Evolutionary conservation across 2,888 invertebrate genomes (phyloP), one percentile per base, ranked within the genome.

Genomic region (Synanthedon myopaeformis): DNA sequence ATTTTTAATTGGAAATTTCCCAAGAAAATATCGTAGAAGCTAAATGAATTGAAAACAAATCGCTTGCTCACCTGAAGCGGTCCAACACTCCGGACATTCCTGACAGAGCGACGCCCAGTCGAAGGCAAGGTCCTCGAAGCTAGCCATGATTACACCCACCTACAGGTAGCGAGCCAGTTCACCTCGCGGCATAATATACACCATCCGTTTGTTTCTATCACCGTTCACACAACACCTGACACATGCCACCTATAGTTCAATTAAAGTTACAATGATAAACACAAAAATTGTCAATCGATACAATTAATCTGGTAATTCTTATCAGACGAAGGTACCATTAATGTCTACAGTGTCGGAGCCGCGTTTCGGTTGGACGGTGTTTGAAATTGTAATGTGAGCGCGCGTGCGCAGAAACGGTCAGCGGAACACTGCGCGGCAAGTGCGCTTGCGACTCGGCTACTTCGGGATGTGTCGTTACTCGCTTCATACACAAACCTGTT

Each of bases 81-180:
- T 90, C 91, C 91, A 91, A 75, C 89, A 89, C 63, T 90, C 89
- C 23, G 89, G 82, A 60, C 89, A 89, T 60, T 90, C 90, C 77
- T 90, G 89, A 71, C 90, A 89, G 55, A 92, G 85, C 73, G 89
- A 81, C 62, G 87, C 86, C 92, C 92, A 92, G 74, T 92, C 92
- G 72, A 88, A 86, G 69, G 90, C 83, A 64, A 92, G 86, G 70
- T 92, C 91, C 67, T 89, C 84, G 74, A 89, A 90, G 74, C 89
- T 90, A 67, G 92, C 91, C 92, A 92, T 92, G 61, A 63, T 65
- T 61, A 49, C 35, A 49, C 49, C 49, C 45, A 45, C 45, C 19
- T 49, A 49, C 49, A 49, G 14, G 17, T 49, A 49, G 61, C 60
- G 58, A 58, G 62, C 65, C 63, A 72, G 73, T 74, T 65, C 73